phyloP scores from a whole-genome alignment of 2,113 vertebrate genomes.

The Neopipo cinnamomea region DNA sequence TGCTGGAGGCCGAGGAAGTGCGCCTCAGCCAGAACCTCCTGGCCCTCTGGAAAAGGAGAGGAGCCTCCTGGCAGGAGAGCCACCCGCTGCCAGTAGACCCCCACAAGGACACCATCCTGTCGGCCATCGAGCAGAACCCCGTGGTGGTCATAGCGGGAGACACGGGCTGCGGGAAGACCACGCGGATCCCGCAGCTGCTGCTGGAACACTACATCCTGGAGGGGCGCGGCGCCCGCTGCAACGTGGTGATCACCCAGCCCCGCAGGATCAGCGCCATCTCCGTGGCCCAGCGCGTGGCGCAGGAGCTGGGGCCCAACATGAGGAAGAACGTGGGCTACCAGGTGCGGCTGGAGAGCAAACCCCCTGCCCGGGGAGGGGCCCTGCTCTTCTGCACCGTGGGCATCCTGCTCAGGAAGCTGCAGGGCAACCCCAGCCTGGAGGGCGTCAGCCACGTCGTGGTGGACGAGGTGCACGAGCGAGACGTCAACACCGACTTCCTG shows the following conservation, averaged over 20 bases:
- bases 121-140: slow-evolving; percentile 79
- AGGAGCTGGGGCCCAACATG: slow-evolving; percentile 89
- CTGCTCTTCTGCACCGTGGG: slow-evolving; percentile 97
- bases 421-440: slow-evolving; percentile 84
- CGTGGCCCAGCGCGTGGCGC: slow-evolving; percentile 88
- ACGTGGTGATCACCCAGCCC: slow-evolving; percentile 92
- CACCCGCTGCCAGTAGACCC: slow-evolving; percentile 84
- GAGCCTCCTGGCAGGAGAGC: slow-evolving; percentile 60
- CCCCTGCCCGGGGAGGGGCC: slow-evolving; percentile 83
- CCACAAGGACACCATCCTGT: slow-evolving; percentile 84
- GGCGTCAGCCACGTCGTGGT: slow-evolving; percentile 94
- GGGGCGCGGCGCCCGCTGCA: slow-evolving; percentile 84
- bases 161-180: slow-evolving; percentile 96
- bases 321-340: slow-evolving; percentile 89
- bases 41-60: slow-evolving; percentile 80
- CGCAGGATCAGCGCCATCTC: slow-evolving; percentile 95
- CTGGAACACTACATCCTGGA: slow-evolving; percentile 83
- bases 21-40: slow-evolving; percentile 77
- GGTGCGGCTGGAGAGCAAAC: slow-evolving; percentile 91
- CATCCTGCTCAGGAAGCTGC: slow-evolving; percentile 90
- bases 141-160: slow-evolving; percentile 92
- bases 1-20: slow-evolving; percentile 71
- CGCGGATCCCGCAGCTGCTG: slow-evolving; percentile 90
- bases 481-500: slow-evolving; percentile 95
- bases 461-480: slow-evolving; percentile 95